Evolutionary conservation across 2,888 invertebrate genomes (phyloP), one percentile per base, ranked within the genome.

Genomic region (Pollenia amentaria): DNA sequence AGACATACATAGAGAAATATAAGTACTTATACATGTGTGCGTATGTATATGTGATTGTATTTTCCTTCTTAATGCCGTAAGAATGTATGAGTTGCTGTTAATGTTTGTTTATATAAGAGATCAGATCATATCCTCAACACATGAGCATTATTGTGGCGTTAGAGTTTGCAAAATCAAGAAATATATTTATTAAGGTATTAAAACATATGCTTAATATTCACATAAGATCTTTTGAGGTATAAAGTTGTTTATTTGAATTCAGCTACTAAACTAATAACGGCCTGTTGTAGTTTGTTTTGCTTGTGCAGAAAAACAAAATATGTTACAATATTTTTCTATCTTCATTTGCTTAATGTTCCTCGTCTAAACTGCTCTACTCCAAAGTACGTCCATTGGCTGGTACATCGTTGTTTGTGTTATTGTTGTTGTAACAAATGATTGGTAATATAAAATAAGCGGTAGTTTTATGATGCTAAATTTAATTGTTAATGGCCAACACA

Each of bases 401-500:
- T 21, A 44, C 44, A 55, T 44, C 55, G 65, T 44, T 77, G 16
- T 65, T 55, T 10, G 16, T 44, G 70, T 51, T n/a, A 29, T 75
- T 53, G 60, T 78, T 82, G 72, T 73, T 75, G 4, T 82, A 82
- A 86, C 73, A 86, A 82, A 82, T 86, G 77, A 86, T 69, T 69
- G 75, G 69, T 67, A 78, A 78, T 86, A 82, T 73, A 82, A 86
- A 86, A 78, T 82, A 82, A 86, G 75, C 82, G 78, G 85, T 78
- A 75, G 73, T 82, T 82, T 82, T 78, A 82, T 78, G 85, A 78
- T 69, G 82, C 73, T 62, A 75, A 78, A 78, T 82, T 85, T 86
- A 78, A 78, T 86, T 86, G 85, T 86, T 86, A 82, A 82, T 86
- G 64, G 75, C 67, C 73, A 73, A 75, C 69, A 82, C 77, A 85